Base-by-base conservation (phyloP, 2,797 vertebrate genomes). In the Rhinogobio ventralis region DNA sequence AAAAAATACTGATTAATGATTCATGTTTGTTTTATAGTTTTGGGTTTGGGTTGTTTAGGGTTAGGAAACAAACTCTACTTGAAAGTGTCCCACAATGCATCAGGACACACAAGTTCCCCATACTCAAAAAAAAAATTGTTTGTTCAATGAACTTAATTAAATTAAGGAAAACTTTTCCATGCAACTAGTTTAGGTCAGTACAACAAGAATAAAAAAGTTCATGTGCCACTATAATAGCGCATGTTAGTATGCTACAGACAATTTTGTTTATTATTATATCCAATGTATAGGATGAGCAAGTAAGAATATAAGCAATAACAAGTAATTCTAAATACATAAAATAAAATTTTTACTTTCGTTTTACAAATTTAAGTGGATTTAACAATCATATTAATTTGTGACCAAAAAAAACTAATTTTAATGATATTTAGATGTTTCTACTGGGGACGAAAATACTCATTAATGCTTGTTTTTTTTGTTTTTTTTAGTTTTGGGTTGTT, bases 81-180 rank as follows among this genome's bases (percentile, higher is more conserved):
- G 15, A 62, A 20, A 45, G 60, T 64, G n/a, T 15, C 57, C 57
- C 39, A 64, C 57, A 78, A 23, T 79, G 76, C 60, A 79, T 46
- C n/a, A 79, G 8, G 42, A 45, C 55, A n/a, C 55, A 60, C 9
- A 60, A 60, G 55, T 60, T 60, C 6, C 55, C 23, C 55, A 60
- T n/a, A n/a, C n/a, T n/a, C n/a, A 60, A 5, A n/a, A n/a, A 57
- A 57, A 57, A 10, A n/a, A 2, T 3, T 10, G 8, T n/a, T 57
- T 57, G 55, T 60, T 60, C 10, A 60, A 7, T 60, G 4, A 60
- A n/a, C 55, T n/a, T 57, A n/a, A 57, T 57, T 57, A 25, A 13
- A 60, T 25, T 13, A n/a, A 60, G 55, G 55, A 60, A 57, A n/a
- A 57, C 4, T 11, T 57, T n/a, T 60, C 4, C 10, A 53, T 7